These are phyloP conservation scores for Platalea minor DNA, from an alignment of 2,797 vertebrate species.

Conservation along the genomic window DNA sequence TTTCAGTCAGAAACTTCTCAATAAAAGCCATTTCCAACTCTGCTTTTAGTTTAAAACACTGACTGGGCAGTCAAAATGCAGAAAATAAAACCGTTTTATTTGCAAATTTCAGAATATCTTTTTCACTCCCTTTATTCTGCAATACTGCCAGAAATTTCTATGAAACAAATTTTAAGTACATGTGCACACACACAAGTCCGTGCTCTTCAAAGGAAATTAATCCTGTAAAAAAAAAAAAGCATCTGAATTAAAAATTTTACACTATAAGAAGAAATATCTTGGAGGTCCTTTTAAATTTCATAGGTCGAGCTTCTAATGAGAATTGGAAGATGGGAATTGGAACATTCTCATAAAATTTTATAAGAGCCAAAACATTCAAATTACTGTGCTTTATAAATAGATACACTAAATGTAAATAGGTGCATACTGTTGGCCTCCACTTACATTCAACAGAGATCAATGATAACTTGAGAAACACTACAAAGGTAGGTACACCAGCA, in stretches of 20 bases:
- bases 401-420: background rate
- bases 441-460: background rate
- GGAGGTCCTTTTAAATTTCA: background rate
- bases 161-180: background rate
- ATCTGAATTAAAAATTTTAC: background rate
- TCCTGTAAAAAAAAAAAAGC: background rate
- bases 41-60: background rate
- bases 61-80: background rate
- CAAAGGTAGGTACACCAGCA: background rate
- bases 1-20: background rate
- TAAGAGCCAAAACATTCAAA: background rate
- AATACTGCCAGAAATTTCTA: background rate
- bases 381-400: background rate
- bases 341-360: background rate
- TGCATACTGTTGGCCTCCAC: background rate
- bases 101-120: background rate
- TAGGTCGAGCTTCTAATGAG: background rate
- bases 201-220: background rate
- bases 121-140: background rate
- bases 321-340: background rate
- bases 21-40: background rate
- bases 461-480: background rate
- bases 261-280: background rate
- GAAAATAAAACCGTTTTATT: background rate
- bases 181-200: no score